Base-by-base conservation (phyloP, 2,113 vertebrate genomes). In the Amphiprion ocellaris region DNA sequence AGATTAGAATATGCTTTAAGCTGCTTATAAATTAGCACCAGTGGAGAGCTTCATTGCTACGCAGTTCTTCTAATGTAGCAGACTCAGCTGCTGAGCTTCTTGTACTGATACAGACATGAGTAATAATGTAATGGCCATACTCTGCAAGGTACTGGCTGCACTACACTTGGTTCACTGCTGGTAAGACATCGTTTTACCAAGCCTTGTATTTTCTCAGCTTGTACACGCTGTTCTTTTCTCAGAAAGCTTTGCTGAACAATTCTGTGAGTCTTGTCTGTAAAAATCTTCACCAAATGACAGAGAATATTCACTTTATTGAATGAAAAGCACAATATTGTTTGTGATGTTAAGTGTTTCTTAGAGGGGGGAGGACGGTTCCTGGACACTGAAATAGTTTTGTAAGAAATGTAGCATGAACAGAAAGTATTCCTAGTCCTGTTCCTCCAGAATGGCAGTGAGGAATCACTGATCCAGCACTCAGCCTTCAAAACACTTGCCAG, bases 401-500 rank as follows among this genome's bases (percentile, higher is more conserved):
- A 19, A 61, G 63, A 64, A 74, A 28, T 30, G 33, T 4, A 64
- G 52, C 16, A 39, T 15, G 26, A 49, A 44, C 58, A 63, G 74
- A 79, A 74, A 68, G 55, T 53, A 11, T 79, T 77, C 30, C 53
- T 62, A n/a, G 44, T 56, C n/a, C 65, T 14, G 15, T 44, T 80
- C 49, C n/a, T 49, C 21, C 33, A 24, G 24, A 64, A n/a, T 0
- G 0, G 59, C 69, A 19, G 12, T 21, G 37, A 70, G 30, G 41
- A 52, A 33, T 21, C 59, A 39, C 53, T 60, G 37, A 8, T 58
- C 28, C 56, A 44, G 53, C 50, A 14, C 52, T 59, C 53, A 1
- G 17, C 63, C 61, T 70, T 69, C 39, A 60, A 65, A 88, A 83
- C 80, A 80, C 60, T 88, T 65, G 3, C 58, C 74, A 75, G 63